Evolutionary conservation across 35 echinoderm and acorn worm genomes (phyloP), one percentile per base, ranked within the genome.

Genomic region (Antedon bifida): DNA sequence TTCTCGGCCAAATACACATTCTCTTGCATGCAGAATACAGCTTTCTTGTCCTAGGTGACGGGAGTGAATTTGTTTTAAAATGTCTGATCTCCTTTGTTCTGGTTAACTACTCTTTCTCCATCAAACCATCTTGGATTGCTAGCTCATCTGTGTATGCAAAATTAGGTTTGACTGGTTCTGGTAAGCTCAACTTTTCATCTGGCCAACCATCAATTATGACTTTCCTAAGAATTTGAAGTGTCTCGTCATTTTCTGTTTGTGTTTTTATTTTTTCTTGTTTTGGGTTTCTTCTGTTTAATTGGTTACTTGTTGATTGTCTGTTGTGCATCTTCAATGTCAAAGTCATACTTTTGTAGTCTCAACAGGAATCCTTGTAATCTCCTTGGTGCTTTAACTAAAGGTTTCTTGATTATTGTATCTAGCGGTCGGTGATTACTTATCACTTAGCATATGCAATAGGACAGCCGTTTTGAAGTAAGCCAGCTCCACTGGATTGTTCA

Each of bases 401-500:
- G 51, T 64, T 64, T 64, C 19, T 64, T 64, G 9, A 64, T 64
- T 19, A 64, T 64, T 26, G 51, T 2, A 8, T 64, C 19, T 64
- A 64, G 51, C 1, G 51, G 51, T 2, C 51, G 51, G 51, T 64
- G 51, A 23, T 64, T 21, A 64, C 51, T 64, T 64, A 64, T 64
- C 3, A 64, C 51, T 64, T 64, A 11, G 42, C 32, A 84, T 84
- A 84, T 74, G 44, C 56, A 32, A 87, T 36, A 7, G 86, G 86
- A 75, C 78, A 34, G 21, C 55, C 86, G 36, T 74, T 34, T 33
- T 82, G 79, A 0, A 87, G 13, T 51, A 74, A 4, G 31, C 46
- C 46, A 5, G 36, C 77, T 28, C 86, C 86, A n/a, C n/a, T n/a
- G n/a, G n/a, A n/a, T n/a, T 74, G 44, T 30, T 79, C 86, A 78